Evolutionary conservation across 2,113 vertebrate species (phyloP), one percentile per base, ranked within the genome.

Genomic region (Pimephales promelas): DNA sequence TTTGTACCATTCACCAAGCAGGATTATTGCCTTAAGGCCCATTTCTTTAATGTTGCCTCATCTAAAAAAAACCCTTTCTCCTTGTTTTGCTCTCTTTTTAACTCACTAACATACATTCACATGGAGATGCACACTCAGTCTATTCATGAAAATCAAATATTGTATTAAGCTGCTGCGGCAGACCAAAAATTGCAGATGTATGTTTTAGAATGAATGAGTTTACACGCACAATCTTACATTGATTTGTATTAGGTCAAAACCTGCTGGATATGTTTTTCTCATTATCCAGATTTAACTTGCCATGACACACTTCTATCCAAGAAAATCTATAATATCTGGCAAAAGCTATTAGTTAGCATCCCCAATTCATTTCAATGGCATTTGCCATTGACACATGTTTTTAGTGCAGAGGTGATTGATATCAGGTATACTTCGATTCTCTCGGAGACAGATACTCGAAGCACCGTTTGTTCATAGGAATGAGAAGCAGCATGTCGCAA

Each of bases 1-100:
- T 81, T 71, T 83, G 20, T 31, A 80, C 59, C 40, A 81, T 81
- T 81, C 61, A 70, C n/a, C 61, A 45, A 62, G 74, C 16, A 40
- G 40, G 72, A 56, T 40, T 84, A 18, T 70, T 68, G 56, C 74
- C 24, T 68, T 68, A 56, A 68, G 82, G 16, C 77, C 45, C 66
- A 10, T 7, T 79, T 45, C 47, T 77, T 68, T 81, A 66, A 80
- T 80, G 62, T 82, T 13, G 26, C 64, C 82, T 28, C 47, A 14
- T 84, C 36, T 47, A 28, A 49, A 72, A 49, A 72, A 28, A 36
- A 14, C 20, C 8, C 26, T 40, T 45, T 47, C 56, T 52, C 22
- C 73, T 78, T 61, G 24, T 54, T 73, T 18, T 81, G 70, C 79
- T 86, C 28, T 1, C 43, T 83, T 52, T 31, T 68, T 71, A 80